Evolutionary conservation across 2,113 vertebrate genomes (phyloP), one percentile per base, ranked within the genome.

Genomic region (Halichoeres trimaculatus): DNA sequence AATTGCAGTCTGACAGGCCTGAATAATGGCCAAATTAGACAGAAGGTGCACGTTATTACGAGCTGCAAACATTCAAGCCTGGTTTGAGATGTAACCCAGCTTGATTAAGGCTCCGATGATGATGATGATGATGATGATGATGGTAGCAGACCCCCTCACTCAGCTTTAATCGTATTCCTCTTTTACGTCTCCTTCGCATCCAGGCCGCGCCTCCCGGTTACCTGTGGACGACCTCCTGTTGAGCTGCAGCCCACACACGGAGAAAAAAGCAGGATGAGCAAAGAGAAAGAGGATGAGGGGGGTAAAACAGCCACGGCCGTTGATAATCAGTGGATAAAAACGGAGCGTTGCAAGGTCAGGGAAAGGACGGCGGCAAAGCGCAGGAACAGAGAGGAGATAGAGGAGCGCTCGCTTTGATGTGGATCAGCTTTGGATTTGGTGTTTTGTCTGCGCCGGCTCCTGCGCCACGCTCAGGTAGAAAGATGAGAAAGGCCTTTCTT

Each of bases 11-110:
- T 94, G 94, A 95, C 94, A 94, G 92, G 89, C 91, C 90, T 91
- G 93, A 94, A 92, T 93, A 93, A 94, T 93, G 93, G 92, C 91
- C 93, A 92, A 94, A 94, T 93, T 93, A 93, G 91, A 92, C 87
- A 92, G 91, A 92, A 91, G 92, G 92, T 93, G 91, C 92, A 88
- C 91, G 76, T 92, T 92, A 89, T 93, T 89, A 90, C 80, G 63
- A 87, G 85, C 75, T 41, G 86, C 85, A 81, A 89, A 83, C 87
- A 88, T 90, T 89, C 88, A 80, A 84, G 86, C 78, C 85, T 82
- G 86, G 84, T 85, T 83, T 82, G 86, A 91, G 88, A 89, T 88
- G 87, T 88, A 85, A 86, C 86, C 24, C 66, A 40, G 84, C 80
- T 87, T 90, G 86, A 90, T 91, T 88, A 87, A 81, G 86, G 70